Evolutionary conservation across 2,113 vertebrate genomes (phyloP), one percentile per base, ranked within the genome.

Genomic region (Psophia crepitans): DNA sequence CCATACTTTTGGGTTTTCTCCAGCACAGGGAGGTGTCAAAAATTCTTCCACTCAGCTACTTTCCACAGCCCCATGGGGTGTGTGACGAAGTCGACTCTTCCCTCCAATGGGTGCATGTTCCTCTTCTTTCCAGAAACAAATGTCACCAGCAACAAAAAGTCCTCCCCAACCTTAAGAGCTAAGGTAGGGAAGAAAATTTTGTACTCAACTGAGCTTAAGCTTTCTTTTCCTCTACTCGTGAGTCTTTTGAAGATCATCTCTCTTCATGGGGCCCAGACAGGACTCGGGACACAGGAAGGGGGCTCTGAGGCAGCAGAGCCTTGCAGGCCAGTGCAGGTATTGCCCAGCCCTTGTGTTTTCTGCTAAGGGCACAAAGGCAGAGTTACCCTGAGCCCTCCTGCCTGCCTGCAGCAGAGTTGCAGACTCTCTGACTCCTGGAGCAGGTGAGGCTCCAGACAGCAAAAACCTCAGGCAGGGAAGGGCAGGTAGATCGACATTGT

Each of bases 21-120:
- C 91, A 95, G 60, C 63, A 26, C 16, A 41, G 49, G 78, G 51
- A 89, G 33, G 92, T 87, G 77, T 91, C 77, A 87, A 23, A 94
- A 96, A 95, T 91, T 95, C 82, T 88, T 48, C 68, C 76, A 61
- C 92, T 95, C 86, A 89, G 95, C 93, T 90, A 32, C 65, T 95
- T 95, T 63, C 85, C 49, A 18, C 48, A 85, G 79, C 80, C 69
- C 37, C 54, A 28, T 89, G 57, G 80, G 48, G 73, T 84, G 27
- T 71, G 77, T 92, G 86, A 71, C 83, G 76, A 44, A 83, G 85
- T 78, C 0, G 0, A 18, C 37, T 82, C n/a, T 87, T 24, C 43
- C 68, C 37, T 93, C 80, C 73, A 58, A 46, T 10, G 2, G 80
- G 28, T 51, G 5, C 0, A 0, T 39, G 23, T 84, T 93, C 44